Conservation (phyloP, 2,113 vertebrate genomes). For the Casuarius casuarius region DNA sequence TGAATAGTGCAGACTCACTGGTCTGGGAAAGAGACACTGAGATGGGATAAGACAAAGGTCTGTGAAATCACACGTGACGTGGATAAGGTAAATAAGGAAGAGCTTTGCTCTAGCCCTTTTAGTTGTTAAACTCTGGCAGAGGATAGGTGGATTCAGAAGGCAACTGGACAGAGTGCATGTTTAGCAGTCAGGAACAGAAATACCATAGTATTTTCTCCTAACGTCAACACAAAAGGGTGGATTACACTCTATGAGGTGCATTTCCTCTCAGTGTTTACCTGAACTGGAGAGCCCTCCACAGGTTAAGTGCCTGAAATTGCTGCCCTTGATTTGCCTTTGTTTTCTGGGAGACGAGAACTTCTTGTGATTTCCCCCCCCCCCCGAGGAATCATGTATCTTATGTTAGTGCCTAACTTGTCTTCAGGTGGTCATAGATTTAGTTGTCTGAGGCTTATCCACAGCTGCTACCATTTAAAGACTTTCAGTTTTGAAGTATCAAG, state of each 20-base stretch:
- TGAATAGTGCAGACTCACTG: neutral
- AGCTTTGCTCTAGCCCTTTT: neutral
- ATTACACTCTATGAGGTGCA: neutral
- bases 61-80: neutral
- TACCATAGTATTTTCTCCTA: neutral
- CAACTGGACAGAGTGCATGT: neutral
- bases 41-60: neutral
- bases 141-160: neutral
- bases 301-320: neutral
- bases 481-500: neutral
- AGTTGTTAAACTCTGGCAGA: neutral
- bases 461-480: neutral
- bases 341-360: neutral
- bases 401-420: neutral
- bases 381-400: neutral
- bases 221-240: neutral
- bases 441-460: neutral
- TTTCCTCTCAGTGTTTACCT: neutral
- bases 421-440: neutral
- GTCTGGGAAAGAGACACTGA: neutral
- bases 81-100: neutral
- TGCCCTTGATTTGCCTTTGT: neutral
- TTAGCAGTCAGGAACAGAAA: neutral
- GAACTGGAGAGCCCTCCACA: constrained; percentile 1
- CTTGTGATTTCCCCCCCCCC: too few species aligned